Conservation (phyloP, 2,113 vertebrate genomes). For the Hippocampus zosterae region DNA sequence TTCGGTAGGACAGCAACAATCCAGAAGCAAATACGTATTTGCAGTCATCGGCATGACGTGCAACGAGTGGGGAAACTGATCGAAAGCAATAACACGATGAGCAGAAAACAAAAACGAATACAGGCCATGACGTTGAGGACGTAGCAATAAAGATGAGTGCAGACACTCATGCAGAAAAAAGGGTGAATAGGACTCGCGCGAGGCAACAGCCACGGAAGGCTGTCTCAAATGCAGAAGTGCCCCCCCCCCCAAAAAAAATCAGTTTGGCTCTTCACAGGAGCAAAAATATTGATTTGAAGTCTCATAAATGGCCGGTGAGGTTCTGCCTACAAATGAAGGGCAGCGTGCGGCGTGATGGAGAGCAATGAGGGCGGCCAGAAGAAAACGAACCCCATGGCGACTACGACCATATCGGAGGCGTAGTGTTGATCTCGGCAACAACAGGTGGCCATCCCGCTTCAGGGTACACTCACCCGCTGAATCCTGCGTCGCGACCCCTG, state of each 20-base stretch:
- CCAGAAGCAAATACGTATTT: neutral
- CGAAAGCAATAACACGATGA: neutral
- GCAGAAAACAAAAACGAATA: neutral
- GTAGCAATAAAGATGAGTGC: constrained; percentile 29
- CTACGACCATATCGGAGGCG: constrained; percentile 36
- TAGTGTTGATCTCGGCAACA: constrained; percentile 36
- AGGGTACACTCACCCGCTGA: constrained; percentile 42
- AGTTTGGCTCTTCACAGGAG: constrained; percentile 63
- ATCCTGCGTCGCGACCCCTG: constrained; percentile 34
- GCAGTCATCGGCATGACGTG: neutral
- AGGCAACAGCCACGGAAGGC: constrained; percentile 35
- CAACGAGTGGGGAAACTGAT: constrained; percentile 7
- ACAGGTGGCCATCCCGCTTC: constrained; percentile 59
- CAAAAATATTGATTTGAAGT: constrained; percentile 61
- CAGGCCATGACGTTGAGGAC: constrained; percentile 6
- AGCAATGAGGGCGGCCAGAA: constrained; percentile 21
- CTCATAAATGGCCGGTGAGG: constrained; percentile 39
- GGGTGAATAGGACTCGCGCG: constrained; percentile 26
- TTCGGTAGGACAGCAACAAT: constrained; percentile 11
- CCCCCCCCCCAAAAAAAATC: constrained; percentile 26
- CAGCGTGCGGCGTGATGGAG: constrained; percentile 15
- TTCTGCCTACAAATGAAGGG: constrained; percentile 48
- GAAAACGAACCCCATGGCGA: constrained; percentile 47
- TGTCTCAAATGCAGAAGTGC: constrained; percentile 29
- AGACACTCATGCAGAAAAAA: constrained; percentile 40